Percentiles rank a stretch among this genome's conserved stretches.
phyloP scores from a whole-genome alignment of 2,113 vertebrate species.

The Emydura subglobosa region DNA sequence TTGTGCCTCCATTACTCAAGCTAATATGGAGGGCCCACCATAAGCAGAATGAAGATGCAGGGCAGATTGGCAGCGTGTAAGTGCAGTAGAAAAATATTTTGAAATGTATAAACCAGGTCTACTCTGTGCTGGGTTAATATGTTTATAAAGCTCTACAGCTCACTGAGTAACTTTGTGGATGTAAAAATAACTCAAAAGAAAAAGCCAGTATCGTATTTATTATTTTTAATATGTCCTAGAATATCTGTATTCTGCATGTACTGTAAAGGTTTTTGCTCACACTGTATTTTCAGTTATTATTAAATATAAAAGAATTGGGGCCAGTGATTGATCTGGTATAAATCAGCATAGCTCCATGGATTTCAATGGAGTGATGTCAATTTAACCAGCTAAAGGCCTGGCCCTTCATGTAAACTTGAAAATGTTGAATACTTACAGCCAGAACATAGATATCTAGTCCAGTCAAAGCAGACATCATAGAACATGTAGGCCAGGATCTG shows the following conservation, averaged over 20 bases:
- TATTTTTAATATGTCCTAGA: not conserved
- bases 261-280: not conserved
- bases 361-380: not conserved
- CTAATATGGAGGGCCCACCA: not conserved
- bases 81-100: accelerated
- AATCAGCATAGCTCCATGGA: not conserved
- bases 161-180: not conserved
- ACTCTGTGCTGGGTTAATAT: not conserved
- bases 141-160: not conserved
- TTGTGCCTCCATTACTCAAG: not conserved
- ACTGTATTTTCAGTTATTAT: not conserved
- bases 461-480: not conserved
- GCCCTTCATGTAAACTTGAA: not conserved
- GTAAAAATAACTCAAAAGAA: not conserved
- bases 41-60: not conserved
- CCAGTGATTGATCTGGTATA: not conserved
- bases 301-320: not conserved
- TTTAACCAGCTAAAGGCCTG: not conserved
- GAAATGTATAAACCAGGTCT: not conserved
- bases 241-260: not conserved
- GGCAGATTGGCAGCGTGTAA: not conserved
- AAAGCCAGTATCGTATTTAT: not conserved
- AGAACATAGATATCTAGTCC: not conserved
- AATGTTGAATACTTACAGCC: not conserved
- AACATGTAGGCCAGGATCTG: not conserved